Evolutionary conservation across 2,797 vertebrate genomes (phyloP).

Genomic region (Pipistrellus pygmaeus): DNA sequence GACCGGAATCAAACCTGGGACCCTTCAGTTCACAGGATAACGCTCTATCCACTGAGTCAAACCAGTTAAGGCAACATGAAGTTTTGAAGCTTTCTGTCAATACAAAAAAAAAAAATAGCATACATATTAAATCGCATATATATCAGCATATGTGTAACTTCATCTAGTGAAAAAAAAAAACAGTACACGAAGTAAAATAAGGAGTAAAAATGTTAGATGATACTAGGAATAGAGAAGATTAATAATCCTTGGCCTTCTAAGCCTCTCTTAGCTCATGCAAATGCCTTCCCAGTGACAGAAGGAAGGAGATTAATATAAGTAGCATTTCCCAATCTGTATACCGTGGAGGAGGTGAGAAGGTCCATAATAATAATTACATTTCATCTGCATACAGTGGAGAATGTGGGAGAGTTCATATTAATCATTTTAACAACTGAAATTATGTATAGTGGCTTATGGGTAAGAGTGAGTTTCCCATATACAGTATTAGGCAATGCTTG

Average conservation of each 20-base stretch:
- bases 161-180: too few relatives aligned
- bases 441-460: background rate
- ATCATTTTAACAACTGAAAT: constrained; percentile 33
- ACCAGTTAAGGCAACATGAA: too few relatives aligned
- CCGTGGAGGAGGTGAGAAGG: constrained; percentile 43
- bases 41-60: too few relatives aligned
- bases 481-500: background rate
- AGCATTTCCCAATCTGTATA: constrained; percentile 46
- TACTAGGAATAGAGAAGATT: background rate
- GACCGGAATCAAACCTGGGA: too few relatives aligned
- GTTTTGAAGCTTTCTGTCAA: too few relatives aligned
- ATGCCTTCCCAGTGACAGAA: constrained; percentile 14
- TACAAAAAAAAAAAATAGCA: too few relatives aligned
- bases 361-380: constrained; percentile 63
- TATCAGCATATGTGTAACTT: too few relatives aligned
- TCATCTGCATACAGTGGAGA: background rate
- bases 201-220: background rate
- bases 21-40: too few relatives aligned
- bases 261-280: background rate
- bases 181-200: background rate
- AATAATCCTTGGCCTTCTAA: constrained; percentile 11
- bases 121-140: too few relatives aligned
- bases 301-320: constrained; percentile 20
- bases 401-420: background rate
- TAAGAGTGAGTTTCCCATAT: background rate